Conservation (phyloP, 2,113 vertebrate species). For the Otis tarda region DNA sequence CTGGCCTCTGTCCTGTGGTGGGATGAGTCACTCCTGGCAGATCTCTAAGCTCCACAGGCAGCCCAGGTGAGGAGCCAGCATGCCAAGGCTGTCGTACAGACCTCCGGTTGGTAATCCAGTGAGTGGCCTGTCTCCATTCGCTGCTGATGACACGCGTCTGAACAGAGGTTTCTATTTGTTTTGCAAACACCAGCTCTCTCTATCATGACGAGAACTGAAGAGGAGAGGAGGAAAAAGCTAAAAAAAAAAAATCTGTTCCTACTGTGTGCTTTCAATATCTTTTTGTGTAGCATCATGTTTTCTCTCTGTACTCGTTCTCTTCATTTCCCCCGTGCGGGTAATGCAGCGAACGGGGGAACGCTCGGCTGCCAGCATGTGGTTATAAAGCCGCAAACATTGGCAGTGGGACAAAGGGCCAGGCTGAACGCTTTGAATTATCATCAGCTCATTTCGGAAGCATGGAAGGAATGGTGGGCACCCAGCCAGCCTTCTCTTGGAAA, state of each 20-base stretch:
- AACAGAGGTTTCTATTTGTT: not conserved
- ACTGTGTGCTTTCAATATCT: fast-evolving
- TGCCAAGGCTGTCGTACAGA: not conserved
- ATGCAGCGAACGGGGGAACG: not conserved
- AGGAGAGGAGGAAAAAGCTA: not conserved
- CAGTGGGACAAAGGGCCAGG: not conserved
- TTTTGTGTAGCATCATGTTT: fast-evolving
- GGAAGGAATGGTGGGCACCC: fast-evolving
- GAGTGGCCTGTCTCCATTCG: not conserved
- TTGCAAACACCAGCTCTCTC: not conserved
- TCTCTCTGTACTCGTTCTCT: fast-evolving
- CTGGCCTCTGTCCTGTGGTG: not conserved
- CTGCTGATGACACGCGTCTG: not conserved
- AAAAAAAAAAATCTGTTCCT: no score
- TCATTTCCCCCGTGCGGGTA: fast-evolving
- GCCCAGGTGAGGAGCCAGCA: fast-evolving
- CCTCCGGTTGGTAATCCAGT: fast-evolving
- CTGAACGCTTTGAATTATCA: no score
- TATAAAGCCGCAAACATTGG: not conserved
- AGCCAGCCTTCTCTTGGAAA: not conserved
- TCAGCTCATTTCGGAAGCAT: fast-evolving
- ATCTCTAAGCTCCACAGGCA: not conserved
- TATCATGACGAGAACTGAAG: not conserved
- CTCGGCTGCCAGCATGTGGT: not conserved
- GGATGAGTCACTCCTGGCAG: not conserved